Conservation (phyloP, 1,140 invertebrate species). For the Drosophila repletoides region DNA sequence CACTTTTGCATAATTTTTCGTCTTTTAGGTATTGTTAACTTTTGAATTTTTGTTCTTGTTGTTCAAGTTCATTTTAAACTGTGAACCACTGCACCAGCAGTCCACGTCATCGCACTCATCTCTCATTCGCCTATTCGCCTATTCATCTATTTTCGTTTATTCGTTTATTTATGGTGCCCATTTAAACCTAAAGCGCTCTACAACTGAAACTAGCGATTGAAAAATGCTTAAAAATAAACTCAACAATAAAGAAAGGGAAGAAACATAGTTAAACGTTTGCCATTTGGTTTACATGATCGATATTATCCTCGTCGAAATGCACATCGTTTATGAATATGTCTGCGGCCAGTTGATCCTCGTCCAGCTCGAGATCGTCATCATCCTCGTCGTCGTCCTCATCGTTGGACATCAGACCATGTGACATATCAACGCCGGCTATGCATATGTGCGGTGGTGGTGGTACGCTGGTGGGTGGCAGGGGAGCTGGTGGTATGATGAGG, state of each 20-base stretch:
- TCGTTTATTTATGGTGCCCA: slow-evolving; percentile 8
- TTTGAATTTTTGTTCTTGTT: slow-evolving; percentile 72
- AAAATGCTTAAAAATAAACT: slow-evolving; percentile 60
- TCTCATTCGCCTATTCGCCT: slow-evolving; percentile 2
- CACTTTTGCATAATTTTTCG: slow-evolving; percentile 75
- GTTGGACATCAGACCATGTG: slow-evolving; percentile 64
- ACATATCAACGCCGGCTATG: slow-evolving; percentile 73
- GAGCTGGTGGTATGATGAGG: slow-evolving; percentile 79
- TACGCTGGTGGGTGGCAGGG: slow-evolving; percentile 76
- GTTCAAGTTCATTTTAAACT: slow-evolving; percentile 34
- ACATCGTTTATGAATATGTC: slow-evolving; percentile 81
- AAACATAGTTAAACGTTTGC: slow-evolving; percentile 79
- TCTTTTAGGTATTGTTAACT: slow-evolving; percentile 82
- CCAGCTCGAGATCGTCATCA: slow-evolving; percentile 62
- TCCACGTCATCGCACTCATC: neutral
- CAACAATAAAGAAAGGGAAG: too few species aligned
- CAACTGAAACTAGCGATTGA: slow-evolving; percentile 70
- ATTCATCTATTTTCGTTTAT: slow-evolving; percentile 41
- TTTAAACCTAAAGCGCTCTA: slow-evolving; percentile 60
- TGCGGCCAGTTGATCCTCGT: slow-evolving; percentile 65
- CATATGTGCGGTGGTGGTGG: slow-evolving; percentile 81
- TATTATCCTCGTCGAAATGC: slow-evolving; percentile 79
- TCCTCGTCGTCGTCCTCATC: slow-evolving; percentile 77
- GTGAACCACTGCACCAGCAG: slow-evolving; percentile 7
- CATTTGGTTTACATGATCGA: slow-evolving; percentile 79